Conservation (phyloP, 2,113 vertebrate species). For the Peromyscus californicus region DNA sequence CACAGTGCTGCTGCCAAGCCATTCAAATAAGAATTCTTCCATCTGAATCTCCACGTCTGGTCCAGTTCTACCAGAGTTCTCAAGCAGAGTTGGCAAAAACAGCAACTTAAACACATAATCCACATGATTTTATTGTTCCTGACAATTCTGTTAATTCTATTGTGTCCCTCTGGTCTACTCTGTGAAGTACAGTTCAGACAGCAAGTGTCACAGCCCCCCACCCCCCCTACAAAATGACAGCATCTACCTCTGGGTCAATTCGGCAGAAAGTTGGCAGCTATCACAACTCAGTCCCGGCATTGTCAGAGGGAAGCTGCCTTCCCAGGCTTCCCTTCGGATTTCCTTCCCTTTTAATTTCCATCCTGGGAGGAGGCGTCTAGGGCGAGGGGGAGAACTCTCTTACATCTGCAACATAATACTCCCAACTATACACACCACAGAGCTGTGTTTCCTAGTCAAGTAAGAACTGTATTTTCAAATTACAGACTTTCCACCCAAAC, state of each 20-base stretch:
- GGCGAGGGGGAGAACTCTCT: background rate
- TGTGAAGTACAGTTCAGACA: background rate
- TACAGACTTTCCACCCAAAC: background rate
- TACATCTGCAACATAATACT: conserved; percentile 4
- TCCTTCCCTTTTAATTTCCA: background rate
- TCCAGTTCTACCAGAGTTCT: background rate
- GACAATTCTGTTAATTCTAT: conserved; percentile 46
- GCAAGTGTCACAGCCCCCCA: background rate
- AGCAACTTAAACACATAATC: conserved; percentile 41
- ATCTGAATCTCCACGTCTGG: background rate
- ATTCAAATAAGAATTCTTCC: conserved; percentile 59
- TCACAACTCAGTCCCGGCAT: rapidly evolving
- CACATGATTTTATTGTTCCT: conserved; percentile 34
- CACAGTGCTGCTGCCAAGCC: background rate
- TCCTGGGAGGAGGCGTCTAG: background rate
- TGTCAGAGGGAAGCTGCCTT: background rate
- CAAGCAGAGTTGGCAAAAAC: conserved; percentile 26
- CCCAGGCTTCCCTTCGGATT: background rate
- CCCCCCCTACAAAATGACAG: background rate
- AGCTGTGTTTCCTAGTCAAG: background rate
- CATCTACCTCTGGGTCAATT: background rate
- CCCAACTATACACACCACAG: background rate
- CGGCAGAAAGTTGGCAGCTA: background rate
- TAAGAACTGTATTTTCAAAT: background rate
- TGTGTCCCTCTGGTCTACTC: background rate